Base-by-base conservation (phyloP, 2,888 invertebrate genomes). In the Phortica okadai region DNA sequence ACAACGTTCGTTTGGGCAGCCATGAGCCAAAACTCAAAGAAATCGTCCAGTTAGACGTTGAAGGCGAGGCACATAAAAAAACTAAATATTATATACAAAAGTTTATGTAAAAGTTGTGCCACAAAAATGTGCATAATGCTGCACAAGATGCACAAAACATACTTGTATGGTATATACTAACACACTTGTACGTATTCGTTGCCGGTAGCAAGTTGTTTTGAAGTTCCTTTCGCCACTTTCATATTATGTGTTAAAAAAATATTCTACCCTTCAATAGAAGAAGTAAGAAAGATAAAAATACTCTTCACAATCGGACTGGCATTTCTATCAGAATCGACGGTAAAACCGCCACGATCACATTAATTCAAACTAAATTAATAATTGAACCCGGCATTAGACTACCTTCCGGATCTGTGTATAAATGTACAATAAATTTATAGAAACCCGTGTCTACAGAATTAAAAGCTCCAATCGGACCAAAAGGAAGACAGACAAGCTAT, bases 1-100 rank as follows among this genome's bases (percentile, higher is more conserved):
- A 84, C 88, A 83, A 81, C 79, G 78, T 80, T 82, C 76, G 78
- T 21, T 69, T 64, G 70, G 42, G 41, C 58, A 33, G 25, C 33
- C 16, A 14, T 82, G 74, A 80, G 59, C 74, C 56, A 66, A 67
- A 73, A 58, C 58, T 25, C 45, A 45, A 58, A 41, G 44, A 72
- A 44, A 16, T 21, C n/a, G 25, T 14, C 70, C 25, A 33, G 14
- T 10, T 7, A 42, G 33, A 21, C 21, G 10, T 21, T 21, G 25
- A 72, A 67, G 41, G 67, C 73, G 73, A 59, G 42, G 14, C 5
- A 11, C 11, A 42, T 33, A 44, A 66, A 50, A 74, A 25, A 78
- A 74, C 79, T 67, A 72, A 75, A 77, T 62, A 75, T 62, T 45
- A 44, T 45, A 72, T 33, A 72, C 54, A 54, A 79, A 74, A 59